phyloP scores from a whole-genome alignment of 1,140 invertebrate species.

The Zaprionus lachaisei region DNA sequence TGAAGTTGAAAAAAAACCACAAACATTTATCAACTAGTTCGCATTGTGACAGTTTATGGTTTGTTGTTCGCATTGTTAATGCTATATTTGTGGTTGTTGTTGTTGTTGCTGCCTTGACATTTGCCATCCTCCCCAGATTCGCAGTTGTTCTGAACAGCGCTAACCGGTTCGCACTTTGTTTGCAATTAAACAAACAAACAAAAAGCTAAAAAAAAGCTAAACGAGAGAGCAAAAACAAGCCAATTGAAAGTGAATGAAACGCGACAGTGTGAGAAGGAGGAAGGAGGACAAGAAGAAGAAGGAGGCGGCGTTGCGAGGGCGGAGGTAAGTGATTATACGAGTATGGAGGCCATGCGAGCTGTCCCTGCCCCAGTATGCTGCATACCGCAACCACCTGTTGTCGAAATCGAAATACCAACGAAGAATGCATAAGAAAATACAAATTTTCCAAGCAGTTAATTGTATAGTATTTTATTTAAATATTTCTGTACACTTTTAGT shows the following conservation, averaged over 20 bases:
- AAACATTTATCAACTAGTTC: conserved; percentile 52
- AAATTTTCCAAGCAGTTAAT: not conserved
- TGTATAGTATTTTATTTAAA: not conserved
- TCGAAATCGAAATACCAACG: conserved; percentile 5
- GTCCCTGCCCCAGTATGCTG: conserved; percentile 32
- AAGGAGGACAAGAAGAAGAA: too few relatives aligned
- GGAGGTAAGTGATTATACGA: not conserved
- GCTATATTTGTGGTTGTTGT: conserved; percentile 2
- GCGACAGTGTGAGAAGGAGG: conserved; percentile 12
- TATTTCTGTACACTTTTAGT: not conserved
- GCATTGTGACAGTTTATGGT: conserved; percentile 53
- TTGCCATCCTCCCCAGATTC: conserved; percentile 50
- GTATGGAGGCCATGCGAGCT: conserved; percentile 20
- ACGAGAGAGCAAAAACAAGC: conserved; percentile 16
- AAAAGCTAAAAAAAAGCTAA: conserved; percentile 31
- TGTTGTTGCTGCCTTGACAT: conserved; percentile 59
- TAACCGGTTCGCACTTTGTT: conserved; percentile 59
- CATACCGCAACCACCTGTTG: conserved; percentile 28
- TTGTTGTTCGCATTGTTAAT: conserved; percentile 20
- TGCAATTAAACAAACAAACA: conserved; percentile 61
- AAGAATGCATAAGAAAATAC: not conserved
- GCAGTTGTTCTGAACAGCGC: conserved; percentile 40
- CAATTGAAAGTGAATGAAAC: conserved; percentile 16
- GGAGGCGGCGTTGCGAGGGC: not conserved
- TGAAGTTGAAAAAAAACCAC: conserved; percentile 11